Percentiles rank a stretch among this genome's conserved stretches.
Evolutionary conservation across 2,797 vertebrate genomes (phyloP).

Genomic region (Argyrosomus regius): DNA sequence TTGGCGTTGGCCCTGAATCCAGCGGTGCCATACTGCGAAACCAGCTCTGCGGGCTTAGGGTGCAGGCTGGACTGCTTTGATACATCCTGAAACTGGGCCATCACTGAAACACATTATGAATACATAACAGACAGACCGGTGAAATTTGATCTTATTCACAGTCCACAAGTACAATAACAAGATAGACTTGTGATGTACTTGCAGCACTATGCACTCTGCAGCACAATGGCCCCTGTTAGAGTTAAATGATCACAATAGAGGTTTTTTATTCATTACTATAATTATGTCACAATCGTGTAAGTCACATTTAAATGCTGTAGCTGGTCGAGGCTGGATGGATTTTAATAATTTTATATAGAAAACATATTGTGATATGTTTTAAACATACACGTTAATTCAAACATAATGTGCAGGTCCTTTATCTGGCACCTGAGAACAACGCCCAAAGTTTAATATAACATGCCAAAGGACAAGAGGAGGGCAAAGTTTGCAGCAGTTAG

Average conservation of each 20-base stretch:
- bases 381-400: not conserved
- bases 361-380: not conserved
- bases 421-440: not conserved
- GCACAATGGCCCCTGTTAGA: not conserved
- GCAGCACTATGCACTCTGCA: not conserved
- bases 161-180: not conserved
- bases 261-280: not conserved
- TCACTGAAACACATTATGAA: conserved; percentile 76
- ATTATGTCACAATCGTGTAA: not conserved
- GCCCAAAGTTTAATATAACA: not conserved
- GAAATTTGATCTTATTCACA: not conserved
- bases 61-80: conserved; percentile 82
- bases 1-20: conserved; percentile 91
- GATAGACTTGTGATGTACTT: no score
- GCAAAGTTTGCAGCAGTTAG: conserved; percentile 48
- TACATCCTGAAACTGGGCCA: conserved; percentile 85
- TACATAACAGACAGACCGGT: not conserved
- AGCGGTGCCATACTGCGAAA: conserved; percentile 94
- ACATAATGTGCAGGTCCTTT: not conserved
- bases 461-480: conserved; percentile 9
- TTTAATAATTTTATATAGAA: not conserved
- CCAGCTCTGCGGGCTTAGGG: conserved; percentile 87
- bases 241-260: not conserved
- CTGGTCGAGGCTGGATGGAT: not conserved
- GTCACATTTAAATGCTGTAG: not conserved